Evolutionary conservation across 2,113 vertebrate species (phyloP).

Genomic region (Cromileptes altivelis): DNA sequence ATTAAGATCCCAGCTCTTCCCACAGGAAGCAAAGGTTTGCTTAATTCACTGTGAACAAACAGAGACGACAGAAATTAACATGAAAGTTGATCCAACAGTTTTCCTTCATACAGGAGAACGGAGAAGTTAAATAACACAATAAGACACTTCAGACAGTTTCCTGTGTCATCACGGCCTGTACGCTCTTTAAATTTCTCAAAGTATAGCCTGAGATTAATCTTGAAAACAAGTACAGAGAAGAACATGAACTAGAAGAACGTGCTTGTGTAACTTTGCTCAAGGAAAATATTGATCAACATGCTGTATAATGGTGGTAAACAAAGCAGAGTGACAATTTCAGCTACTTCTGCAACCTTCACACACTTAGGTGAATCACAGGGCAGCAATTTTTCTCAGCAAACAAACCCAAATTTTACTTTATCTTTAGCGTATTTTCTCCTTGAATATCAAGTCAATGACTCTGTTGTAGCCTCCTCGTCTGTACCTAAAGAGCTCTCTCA

Average conservation of each 20-base stretch:
- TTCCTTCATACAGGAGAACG: background rate
- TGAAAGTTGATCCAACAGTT: background rate
- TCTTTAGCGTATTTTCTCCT: background rate
- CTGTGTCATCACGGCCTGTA: background rate
- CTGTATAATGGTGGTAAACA: background rate
- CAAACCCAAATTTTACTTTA: background rate
- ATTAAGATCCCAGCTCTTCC: slow-evolving; percentile 96
- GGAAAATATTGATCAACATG: background rate
- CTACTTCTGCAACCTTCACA: background rate
- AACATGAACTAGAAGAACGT: background rate
- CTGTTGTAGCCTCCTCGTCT: background rate
- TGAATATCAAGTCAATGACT: too few species aligned
- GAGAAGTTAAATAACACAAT: background rate
- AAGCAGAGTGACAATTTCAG: background rate
- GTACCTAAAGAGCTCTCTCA: slow-evolving; percentile 96
- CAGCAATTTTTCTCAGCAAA: background rate
- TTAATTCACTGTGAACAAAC: slow-evolving; percentile 93
- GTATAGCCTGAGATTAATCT: background rate
- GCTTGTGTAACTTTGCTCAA: background rate
- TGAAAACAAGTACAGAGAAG: background rate
- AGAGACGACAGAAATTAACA: slow-evolving; percentile 33
- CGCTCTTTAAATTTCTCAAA: too few species aligned
- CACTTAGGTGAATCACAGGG: too few species aligned
- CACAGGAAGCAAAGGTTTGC: slow-evolving; percentile 97
- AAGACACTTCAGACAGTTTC: background rate